phyloP scores from a whole-genome alignment of 2,113 vertebrate species.

The Lophius piscatorius region DNA sequence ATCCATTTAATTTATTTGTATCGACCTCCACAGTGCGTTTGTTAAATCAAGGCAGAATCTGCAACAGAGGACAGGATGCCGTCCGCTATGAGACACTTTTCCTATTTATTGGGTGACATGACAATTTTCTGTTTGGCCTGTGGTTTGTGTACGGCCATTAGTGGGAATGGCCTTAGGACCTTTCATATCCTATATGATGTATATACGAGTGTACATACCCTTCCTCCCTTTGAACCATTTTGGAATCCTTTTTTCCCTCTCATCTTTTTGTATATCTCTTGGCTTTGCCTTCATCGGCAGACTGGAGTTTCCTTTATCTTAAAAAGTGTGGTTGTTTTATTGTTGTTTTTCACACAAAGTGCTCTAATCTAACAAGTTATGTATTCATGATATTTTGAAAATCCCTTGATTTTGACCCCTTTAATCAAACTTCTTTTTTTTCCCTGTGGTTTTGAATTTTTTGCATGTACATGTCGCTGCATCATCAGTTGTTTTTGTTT shows the following conservation, averaged over 20 bases:
- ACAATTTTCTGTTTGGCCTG: conserved; percentile 53
- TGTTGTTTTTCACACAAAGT: conserved; percentile 73
- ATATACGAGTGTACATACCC: conserved; percentile 79
- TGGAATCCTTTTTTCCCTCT: conserved; percentile 9
- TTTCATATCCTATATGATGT: conserved; percentile 78
- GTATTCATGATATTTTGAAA: conserved; percentile 52
- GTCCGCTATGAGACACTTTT: conserved; percentile 54
- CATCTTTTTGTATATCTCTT: conserved; percentile 15
- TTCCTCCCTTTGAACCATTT: conserved; percentile 33
- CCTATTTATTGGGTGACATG: conserved; percentile 72
- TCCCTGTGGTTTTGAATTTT: conserved; percentile 35
- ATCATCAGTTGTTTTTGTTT: conserved; percentile 57
- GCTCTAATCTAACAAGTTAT: conserved; percentile 72
- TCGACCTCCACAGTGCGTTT: conserved; percentile 30
- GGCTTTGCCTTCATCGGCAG: conserved; percentile 37
- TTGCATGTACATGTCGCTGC: conserved; percentile 74
- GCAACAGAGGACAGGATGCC: conserved; percentile 45
- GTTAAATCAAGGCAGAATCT: conserved; percentile 27
- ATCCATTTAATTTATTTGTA: conserved; percentile 43
- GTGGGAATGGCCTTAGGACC: conserved; percentile 45
- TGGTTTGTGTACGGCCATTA: conserved; percentile 43
- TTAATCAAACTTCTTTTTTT: conserved; percentile 54
- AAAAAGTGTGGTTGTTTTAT: conserved; percentile 43
- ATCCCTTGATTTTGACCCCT: conserved; percentile 56
- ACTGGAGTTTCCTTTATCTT: conserved; percentile 75